Base-by-base conservation (phyloP, 1,140 invertebrate species). In the Anastrepha ludens region DNA sequence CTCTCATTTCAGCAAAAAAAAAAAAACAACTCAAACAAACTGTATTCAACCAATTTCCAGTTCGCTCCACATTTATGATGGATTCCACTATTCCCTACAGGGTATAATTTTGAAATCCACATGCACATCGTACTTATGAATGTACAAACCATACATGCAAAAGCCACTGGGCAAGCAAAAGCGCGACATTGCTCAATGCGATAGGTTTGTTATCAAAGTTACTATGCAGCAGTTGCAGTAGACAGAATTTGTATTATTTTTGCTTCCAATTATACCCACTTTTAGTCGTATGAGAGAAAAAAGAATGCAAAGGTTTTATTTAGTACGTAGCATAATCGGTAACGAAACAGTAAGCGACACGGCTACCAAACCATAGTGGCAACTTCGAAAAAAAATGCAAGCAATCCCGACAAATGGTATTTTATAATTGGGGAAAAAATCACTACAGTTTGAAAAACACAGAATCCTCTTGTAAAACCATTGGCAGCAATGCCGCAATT, bases 231-330 rank as follows among this genome's bases (percentile, higher is more conserved):
- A 47, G 67, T 74, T 47, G 67, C 67, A 15, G 17, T 44, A 15
- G 67, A 3, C 44, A 74, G 39, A 74, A 74, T 74, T 74, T 74
- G 67, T 74, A n/a, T 47, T 44, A 15, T 47, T 47, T 17, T 3
- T 13, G 11, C 17, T 13, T 74, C 1, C 39, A 29, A 11, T 62
- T 17, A 55, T 55, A 55, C 50, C 6, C 50, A 55, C 50, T 55
- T 6, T 55, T 55, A 2, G 50, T 0, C 50, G 15, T 62, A 62
- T 62, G 15, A 17, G 4, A 62, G 11, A 13, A 17, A n/a, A 62
- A 17, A 13, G 41, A 20, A 81, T 81, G 74, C 8, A 55, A 81
- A 81, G 29, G 74, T 81, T n/a, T n/a, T n/a, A n/a, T n/a, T 81
- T 55, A 58, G 74, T 55, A 9, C 74, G 47, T 81, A 55, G 44